Evolutionary conservation across 2,888 invertebrate species (phyloP).

Genomic region (Dasypolia templi): DNA sequence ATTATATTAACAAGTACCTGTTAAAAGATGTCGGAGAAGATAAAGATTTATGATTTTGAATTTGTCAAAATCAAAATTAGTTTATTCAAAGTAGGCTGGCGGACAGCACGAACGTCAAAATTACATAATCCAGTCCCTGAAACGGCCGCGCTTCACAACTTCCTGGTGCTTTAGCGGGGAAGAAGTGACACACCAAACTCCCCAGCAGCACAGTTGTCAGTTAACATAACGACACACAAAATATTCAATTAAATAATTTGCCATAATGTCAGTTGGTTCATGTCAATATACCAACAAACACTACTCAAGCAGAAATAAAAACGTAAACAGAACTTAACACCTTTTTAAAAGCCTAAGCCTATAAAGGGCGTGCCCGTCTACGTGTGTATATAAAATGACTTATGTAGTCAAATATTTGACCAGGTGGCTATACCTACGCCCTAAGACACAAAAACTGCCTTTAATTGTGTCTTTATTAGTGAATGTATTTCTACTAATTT

Average conservation of each 20-base stretch:
- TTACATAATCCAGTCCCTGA: background rate
- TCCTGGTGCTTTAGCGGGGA: background rate
- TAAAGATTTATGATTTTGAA: background rate
- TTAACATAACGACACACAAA: background rate
- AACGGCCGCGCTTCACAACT: background rate
- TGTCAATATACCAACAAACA: background rate
- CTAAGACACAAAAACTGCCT: background rate
- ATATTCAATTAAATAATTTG: background rate
- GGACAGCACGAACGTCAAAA: background rate
- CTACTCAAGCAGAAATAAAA: no score
- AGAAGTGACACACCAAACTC: background rate
- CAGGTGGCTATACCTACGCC: background rate
- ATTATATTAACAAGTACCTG: background rate
- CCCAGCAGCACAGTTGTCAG: background rate
- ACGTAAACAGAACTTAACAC: background rate
- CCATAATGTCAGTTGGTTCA: background rate
- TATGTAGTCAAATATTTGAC: background rate
- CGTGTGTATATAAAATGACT: background rate
- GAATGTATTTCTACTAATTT: conserved; percentile 30
- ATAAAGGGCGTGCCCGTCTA: background rate
- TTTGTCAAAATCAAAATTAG: background rate
- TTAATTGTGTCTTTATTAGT: conserved; percentile 3
- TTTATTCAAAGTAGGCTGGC: background rate
- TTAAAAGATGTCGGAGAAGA: background rate
- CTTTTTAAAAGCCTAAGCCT: background rate